Conservation (phyloP, 37 sponge, comb jelly and placozoan species). For the Aplysina aerophoba region DNA sequence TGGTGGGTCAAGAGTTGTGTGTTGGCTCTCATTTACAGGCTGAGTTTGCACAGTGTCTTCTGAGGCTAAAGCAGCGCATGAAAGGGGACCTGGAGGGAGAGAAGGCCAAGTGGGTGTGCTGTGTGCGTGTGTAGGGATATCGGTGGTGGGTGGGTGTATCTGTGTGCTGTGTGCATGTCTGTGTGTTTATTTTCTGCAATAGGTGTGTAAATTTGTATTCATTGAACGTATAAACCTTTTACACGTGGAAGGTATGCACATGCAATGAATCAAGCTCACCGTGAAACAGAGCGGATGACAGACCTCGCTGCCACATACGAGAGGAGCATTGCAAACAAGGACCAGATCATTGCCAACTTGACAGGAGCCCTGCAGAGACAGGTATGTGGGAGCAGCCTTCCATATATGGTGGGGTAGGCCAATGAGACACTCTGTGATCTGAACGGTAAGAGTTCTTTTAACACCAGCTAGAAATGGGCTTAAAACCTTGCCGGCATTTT, state of each 20-base stretch:
- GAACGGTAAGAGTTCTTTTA: no score
- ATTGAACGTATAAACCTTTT: no score
- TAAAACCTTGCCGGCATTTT: no score
- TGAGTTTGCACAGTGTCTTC: constrained; percentile 84
- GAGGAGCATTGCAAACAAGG: constrained; percentile 78
- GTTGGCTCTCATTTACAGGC: constrained; percentile 59
- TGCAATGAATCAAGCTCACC: constrained; percentile 38
- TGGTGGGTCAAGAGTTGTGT: neutral
- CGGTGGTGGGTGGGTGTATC: neutral
- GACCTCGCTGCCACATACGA: constrained; percentile 85
- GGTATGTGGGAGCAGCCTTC: constrained; percentile 31
- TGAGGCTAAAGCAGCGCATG: constrained; percentile 58
- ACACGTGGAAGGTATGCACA: constrained; percentile 41
- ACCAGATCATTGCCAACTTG: constrained; percentile 82
- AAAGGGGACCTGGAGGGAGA: constrained; percentile 53
- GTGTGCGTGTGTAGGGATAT: neutral
- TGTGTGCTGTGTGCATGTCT: neutral
- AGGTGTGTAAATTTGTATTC: no score
- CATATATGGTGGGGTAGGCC: no score
- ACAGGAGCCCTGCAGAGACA: constrained; percentile 82
- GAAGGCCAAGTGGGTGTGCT: constrained; percentile 63
- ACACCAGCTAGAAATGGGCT: no score
- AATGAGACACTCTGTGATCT: no score
- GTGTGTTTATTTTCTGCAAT: neutral
- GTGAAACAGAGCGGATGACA: constrained; percentile 67